A percentile compares a stretch with the other conserved stretches of the same genome.
Evolutionary conservation across 2,113 vertebrate species (phyloP).

Genomic region (Polypterus senegalus): DNA sequence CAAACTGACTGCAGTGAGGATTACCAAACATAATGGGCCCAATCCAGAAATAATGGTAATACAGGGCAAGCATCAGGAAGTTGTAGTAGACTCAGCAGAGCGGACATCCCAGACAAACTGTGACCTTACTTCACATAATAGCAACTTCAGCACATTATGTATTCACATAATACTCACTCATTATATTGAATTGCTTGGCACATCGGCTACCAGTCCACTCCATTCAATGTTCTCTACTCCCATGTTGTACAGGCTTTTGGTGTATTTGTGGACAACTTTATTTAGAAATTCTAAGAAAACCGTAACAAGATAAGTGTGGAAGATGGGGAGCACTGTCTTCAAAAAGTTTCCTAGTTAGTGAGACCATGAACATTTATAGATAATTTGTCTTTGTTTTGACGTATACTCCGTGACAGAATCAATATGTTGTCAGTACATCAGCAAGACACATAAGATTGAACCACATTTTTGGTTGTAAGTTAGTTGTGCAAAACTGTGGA

Average conservation of each 20-base stretch:
- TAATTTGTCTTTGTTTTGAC: too few relatives aligned
- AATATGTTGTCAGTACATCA: too few relatives aligned
- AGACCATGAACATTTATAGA: too few relatives aligned
- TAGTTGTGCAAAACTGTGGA: too few relatives aligned
- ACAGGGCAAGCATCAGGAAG: constrained; percentile 82
- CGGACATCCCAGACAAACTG: constrained; percentile 55
- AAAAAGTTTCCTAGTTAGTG: too few relatives aligned
- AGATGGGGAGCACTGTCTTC: too few relatives aligned
- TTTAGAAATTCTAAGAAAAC: constrained; percentile 20
- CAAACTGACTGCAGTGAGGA: constrained; percentile 77
- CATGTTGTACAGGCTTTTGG: constrained; percentile 42
- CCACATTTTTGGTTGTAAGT: too few relatives aligned
- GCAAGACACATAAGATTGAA: too few relatives aligned
- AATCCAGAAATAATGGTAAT: constrained; percentile 77
- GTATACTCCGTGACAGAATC: too few relatives aligned
- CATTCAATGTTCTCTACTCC: constrained; percentile 33
- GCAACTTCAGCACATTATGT: constrained; percentile 53
- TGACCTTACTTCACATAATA: constrained; percentile 55
- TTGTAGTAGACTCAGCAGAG: constrained; percentile 81
- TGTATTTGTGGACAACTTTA: constrained; percentile 14
- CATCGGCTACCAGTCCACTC: constrained; percentile 33
- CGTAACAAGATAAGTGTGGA: constrained; percentile 21
- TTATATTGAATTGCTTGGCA: constrained; percentile 42
- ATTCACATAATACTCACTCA: constrained; percentile 48
- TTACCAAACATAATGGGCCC: constrained; percentile 82